A percentile compares a stretch with the other conserved stretches of the same genome.
Conservation (phyloP, 2,797 vertebrate genomes). For the Heteromormyrus szaboi region DNA sequence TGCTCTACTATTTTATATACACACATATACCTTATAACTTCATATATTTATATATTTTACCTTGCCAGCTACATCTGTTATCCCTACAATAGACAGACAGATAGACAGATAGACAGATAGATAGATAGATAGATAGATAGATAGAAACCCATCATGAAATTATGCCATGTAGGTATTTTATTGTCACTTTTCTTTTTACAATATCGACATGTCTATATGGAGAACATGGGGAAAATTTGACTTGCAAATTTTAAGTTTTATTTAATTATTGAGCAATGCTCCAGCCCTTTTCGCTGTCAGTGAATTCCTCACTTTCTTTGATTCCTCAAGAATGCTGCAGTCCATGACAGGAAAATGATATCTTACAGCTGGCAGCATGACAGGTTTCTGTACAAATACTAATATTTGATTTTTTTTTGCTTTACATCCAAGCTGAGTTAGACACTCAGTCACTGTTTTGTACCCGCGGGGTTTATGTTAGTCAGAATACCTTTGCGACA, state of each 20-base stretch:
- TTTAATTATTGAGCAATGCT: neutral
- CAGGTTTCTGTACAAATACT: neutral
- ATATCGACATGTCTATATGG: neutral
- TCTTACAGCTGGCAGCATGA: neutral
- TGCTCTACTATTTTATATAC: neutral
- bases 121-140: neutral
- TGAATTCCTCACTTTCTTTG: neutral
- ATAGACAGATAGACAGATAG: neutral
- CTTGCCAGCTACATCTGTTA: neutral
- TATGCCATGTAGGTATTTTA: neutral
- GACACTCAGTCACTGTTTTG: neutral
- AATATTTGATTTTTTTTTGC: neutral
- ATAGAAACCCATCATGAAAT: neutral
- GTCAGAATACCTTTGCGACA: neutral
- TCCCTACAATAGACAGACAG: neutral
- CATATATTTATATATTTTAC: neutral
- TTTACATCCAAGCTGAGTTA: neutral
- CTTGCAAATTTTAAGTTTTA: neutral
- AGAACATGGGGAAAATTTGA: neutral
- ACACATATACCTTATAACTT: neutral
- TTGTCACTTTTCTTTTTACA: neutral
- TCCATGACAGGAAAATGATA: neutral
- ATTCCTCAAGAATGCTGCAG: neutral
- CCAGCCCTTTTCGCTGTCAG: neutral
- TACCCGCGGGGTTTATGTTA: neutral